Evolutionary conservation across 2,888 invertebrate genomes (phyloP).

Genomic region (Lasioglossum oenotherae): DNA sequence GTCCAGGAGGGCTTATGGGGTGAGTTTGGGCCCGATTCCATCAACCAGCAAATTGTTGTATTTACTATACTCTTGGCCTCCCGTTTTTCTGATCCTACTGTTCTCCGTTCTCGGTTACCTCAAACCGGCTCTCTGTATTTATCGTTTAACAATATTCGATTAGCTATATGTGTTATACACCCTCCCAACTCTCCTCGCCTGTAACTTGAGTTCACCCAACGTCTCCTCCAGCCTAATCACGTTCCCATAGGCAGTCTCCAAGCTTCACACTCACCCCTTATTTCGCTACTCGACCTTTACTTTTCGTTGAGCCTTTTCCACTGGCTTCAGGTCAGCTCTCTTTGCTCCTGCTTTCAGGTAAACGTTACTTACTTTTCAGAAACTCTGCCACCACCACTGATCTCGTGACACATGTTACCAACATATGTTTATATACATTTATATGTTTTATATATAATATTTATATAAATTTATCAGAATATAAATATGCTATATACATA

Average conservation of each 20-base stretch:
- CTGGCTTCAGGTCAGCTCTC: conserved; percentile 36
- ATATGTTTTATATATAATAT: conserved; percentile 1
- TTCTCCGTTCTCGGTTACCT: conserved; percentile 36
- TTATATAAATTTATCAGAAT: background rate
- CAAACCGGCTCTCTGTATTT: conserved; percentile 26
- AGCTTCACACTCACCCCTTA: conserved; percentile 46
- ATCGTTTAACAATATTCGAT: conserved; percentile 21
- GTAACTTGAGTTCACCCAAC: background rate
- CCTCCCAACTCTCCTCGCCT: background rate
- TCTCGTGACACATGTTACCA: conserved; percentile 15
- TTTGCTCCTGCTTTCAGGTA: conserved; percentile 68
- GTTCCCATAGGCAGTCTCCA: background rate
- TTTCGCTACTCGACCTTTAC: conserved; percentile 35
- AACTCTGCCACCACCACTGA: conserved; percentile 32
- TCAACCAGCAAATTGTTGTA: conserved; percentile 67
- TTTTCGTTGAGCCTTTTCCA: conserved; percentile 38
- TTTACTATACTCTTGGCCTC: conserved; percentile 57
- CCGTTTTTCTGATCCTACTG: conserved; percentile 22
- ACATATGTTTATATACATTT: conserved; percentile 10
- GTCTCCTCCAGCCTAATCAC: background rate
- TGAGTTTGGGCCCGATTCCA: conserved; percentile 81
- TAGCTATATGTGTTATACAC: conserved; percentile 27
- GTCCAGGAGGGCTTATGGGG: conserved; percentile 82
- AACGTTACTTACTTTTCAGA: conserved; percentile 59
- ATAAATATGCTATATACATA: conserved; percentile 11